Percentiles rank a stretch among this genome's conserved stretches.
Evolutionary conservation across 2,888 invertebrate species (phyloP).

Genomic region (Calameuta idolon): DNA sequence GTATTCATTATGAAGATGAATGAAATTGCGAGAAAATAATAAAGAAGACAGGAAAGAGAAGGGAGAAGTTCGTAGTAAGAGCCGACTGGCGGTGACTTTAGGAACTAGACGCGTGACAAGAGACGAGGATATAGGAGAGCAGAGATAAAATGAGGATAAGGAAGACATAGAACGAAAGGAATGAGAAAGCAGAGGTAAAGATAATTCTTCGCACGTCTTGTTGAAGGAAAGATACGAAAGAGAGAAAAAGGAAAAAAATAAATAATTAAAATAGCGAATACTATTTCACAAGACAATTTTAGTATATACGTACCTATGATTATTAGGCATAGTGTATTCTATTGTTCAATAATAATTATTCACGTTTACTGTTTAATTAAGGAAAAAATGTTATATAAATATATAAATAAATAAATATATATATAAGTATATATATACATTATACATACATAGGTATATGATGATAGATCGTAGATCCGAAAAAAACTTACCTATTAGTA

Average conservation of each 20-base stretch:
- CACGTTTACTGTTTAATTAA: conserved; percentile 21
- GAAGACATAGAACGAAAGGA: neutral
- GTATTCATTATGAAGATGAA: neutral
- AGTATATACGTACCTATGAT: neutral
- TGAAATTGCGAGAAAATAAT: neutral
- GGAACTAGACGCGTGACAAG: neutral
- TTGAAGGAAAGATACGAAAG: neutral
- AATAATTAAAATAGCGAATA: neutral
- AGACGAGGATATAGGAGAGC: neutral
- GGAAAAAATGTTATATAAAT: conserved; percentile 12
- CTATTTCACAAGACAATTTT: neutral
- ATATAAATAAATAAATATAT: neutral
- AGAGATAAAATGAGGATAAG: neutral
- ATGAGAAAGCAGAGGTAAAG: neutral
- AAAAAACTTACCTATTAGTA: conserved; percentile 18
- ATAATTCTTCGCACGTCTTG: neutral
- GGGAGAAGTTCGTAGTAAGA: neutral
- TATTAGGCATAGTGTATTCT: conserved; percentile 12
- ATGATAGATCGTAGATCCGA: conserved; percentile 11
- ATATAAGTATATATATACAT: conserved; percentile 16
- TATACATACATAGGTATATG: conserved; percentile 16
- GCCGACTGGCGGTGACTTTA: neutral
- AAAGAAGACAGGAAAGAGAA: neutral
- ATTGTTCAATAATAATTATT: conserved; percentile 23
- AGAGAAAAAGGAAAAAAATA: neutral